Base-by-base conservation (phyloP, 2,113 vertebrate genomes). In the Sterna hirundo region DNA sequence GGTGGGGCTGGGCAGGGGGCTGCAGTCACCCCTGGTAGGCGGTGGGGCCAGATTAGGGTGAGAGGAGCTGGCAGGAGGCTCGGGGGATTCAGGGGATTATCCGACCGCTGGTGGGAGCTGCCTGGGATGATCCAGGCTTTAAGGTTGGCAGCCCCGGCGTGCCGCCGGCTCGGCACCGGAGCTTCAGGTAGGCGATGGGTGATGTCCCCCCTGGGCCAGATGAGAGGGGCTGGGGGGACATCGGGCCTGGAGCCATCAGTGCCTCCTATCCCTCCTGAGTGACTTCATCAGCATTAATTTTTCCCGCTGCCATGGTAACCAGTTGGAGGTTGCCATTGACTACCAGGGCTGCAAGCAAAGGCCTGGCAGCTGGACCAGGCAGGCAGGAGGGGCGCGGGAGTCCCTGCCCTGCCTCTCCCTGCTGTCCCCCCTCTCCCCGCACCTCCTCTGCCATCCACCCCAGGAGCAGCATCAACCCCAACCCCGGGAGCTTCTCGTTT, bases 251-350 rank as follows among this genome's bases (percentile, higher is more conserved):
- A 80, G 66, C 74, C 82, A 87, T 38, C 66, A 30, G 84, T 85
- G 84, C 91, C 57, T 96, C 77, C 57, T 70, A 82, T 91, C 30
- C 72, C 44, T 75, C 66, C 69, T 29, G 70, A 87, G 34, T 16
- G 36, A 69, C 88, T 87, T 76, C 4, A 0, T 72, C 84, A 88
- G 78, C 66, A 72, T 80, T 90, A 85, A 85, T 96, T 97, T 95
- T 89, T 52, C 74, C 46, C 0, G 66, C 92, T 97, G 87, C 94
- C 93, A 95, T 96, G 89, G 96, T 89, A 97, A 96, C 96, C 1
- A 0, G 46, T 4, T 3, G 65, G 77, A 96, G 91, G 94, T 96
- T 97, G 94, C 84, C 81, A 83, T 76, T 96, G 96, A 89, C 96
- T 89, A 96, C 89, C 5, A 0, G 65, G 61, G 87, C 76, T 90